Evolutionary conservation across 1,140 invertebrate species (phyloP).

Genomic region (Nilaparvata lugens): DNA sequence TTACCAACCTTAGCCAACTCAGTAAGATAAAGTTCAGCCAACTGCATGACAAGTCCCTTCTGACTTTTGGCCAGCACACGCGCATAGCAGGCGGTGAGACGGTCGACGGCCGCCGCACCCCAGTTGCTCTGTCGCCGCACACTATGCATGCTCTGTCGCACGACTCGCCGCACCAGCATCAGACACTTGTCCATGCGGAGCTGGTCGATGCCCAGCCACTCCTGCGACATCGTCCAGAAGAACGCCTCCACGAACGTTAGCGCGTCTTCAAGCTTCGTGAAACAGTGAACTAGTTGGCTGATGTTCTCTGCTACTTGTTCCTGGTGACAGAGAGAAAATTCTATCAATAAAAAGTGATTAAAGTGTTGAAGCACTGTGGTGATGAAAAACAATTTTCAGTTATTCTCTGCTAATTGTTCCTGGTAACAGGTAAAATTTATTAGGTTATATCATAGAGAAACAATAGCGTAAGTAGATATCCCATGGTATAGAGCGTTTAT

Average conservation of each 20-base stretch:
- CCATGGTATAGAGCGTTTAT: too few relatives aligned
- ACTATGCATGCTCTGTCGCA: background rate
- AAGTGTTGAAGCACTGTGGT: too few relatives aligned
- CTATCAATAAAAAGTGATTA: too few relatives aligned
- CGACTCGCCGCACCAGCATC: background rate
- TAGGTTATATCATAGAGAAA: too few relatives aligned
- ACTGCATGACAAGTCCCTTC: background rate
- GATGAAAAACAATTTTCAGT: too few relatives aligned
- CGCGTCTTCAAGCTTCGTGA: background rate
- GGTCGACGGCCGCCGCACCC: background rate
- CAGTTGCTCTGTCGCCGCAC: background rate
- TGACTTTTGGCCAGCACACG: background rate
- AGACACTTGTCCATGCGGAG: background rate
- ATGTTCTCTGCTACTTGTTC: background rate
- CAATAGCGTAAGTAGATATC: too few relatives aligned
- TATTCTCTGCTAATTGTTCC: background rate
- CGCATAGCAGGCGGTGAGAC: background rate
- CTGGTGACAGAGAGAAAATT: background rate
- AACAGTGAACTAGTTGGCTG: background rate
- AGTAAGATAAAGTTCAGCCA: background rate
- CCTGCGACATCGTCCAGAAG: background rate
- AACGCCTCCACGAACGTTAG: background rate
- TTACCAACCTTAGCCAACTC: background rate
- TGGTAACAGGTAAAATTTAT: too few relatives aligned
- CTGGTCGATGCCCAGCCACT: background rate